Base-by-base conservation (phyloP, 2,113 vertebrate species). In the Ceratotherium simum region DNA sequence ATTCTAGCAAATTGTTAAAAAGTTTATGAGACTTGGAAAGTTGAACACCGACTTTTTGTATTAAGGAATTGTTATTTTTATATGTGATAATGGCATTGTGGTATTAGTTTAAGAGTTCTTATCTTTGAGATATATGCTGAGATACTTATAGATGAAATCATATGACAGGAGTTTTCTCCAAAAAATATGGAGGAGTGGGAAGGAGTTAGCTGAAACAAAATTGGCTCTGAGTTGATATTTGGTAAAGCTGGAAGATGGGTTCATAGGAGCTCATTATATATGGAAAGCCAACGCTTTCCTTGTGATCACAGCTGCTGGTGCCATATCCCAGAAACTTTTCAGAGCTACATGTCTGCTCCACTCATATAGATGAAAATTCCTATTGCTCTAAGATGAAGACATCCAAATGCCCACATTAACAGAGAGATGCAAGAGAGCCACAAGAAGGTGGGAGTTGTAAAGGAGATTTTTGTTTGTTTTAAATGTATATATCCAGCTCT, bases 41-140 rank as follows among this genome's bases (percentile, higher is more conserved):
- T 48, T 17, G 36, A 96, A 72, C 9, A 39, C 17, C 56, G 25
- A 70, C 69, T 73, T 94, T 94, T 88, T 80, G 7, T 70, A 82
- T 86, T 58, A 95, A 95, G 46, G 8, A 88, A 69, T 81, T n/a
- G 51, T 82, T 92, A 54, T 86, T 78, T 91, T 92, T 64, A 70
- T 36, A 11, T 79, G 48, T 64, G 64, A 88, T 80, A 82, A 69
- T 75, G 3, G 25, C 33, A 88, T 48, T 88, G 42, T 70, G 48
- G 33, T 69, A 12, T 91, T 42, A 42, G 42, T 78, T 79, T 67
- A 31, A 70, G 62, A 76, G 27, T 88, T 31, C 39, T 25, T 72
- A 51, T 51, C 46, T 84, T 92, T 94, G 36, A 70, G 62, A 60
- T 69, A 54, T 7, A 13, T 65, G 6, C 60, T 76, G 11, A 86